Evolutionary conservation across 1,140 invertebrate genomes (phyloP).

Genomic region (Augochlora pura): DNA sequence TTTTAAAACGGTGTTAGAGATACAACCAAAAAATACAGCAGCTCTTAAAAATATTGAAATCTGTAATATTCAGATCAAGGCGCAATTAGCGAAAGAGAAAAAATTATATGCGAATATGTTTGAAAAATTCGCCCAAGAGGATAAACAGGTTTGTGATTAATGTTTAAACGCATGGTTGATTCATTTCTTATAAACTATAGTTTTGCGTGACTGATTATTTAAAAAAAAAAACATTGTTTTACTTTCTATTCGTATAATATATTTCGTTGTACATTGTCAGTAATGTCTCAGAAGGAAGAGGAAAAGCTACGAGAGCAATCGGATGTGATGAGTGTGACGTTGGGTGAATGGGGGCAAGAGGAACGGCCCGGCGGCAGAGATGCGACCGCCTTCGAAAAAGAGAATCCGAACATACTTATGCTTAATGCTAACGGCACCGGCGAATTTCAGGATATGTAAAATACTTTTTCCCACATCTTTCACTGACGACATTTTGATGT

Average conservation of each 20-base stretch:
- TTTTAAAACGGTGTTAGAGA: constrained; percentile 87
- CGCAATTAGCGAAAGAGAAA: constrained; percentile 91
- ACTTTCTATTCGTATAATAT: constrained; percentile 12
- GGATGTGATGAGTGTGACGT: constrained; percentile 85
- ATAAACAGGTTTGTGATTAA: constrained; percentile 85
- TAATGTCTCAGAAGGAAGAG: constrained; percentile 84
- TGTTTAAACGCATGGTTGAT: background rate
- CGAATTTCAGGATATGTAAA: constrained; percentile 89
- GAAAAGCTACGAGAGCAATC: constrained; percentile 84
- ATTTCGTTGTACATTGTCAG: constrained; percentile 71
- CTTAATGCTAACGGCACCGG: constrained; percentile 85
- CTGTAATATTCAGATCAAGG: constrained; percentile 88
- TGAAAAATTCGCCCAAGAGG: constrained; percentile 90
- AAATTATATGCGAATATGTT: constrained; percentile 97
- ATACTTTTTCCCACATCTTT: constrained; percentile 11
- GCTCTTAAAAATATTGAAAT: constrained; percentile 88
- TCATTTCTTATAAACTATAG: too few relatives aligned
- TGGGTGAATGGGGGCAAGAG: constrained; percentile 86
- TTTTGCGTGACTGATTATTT: constrained; percentile 4
- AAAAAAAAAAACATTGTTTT: constrained; percentile 40
- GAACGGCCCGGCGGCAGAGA: constrained; percentile 84
- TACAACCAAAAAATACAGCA: constrained; percentile 91
- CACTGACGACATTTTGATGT: constrained; percentile 20
- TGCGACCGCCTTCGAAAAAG: constrained; percentile 88
- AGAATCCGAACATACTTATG: constrained; percentile 89